Evolutionary conservation across 2,888 invertebrate species (phyloP), one percentile per base, ranked within the genome.

Genomic region (Eugnorisma glareosa): DNA sequence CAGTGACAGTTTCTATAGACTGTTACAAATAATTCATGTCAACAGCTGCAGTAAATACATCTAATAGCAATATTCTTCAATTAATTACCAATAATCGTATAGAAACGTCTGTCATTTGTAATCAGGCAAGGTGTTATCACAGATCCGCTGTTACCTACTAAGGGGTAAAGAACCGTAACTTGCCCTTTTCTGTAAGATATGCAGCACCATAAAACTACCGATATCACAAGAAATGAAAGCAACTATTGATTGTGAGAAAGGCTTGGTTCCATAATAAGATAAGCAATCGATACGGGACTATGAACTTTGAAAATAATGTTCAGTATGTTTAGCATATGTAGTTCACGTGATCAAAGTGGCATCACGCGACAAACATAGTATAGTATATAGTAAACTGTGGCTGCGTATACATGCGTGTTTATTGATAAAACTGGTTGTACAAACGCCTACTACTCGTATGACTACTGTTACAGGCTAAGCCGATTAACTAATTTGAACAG

Each of bases 261-360:
- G 66, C 59, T 61, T 72, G 75, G 51, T 78, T 75, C 63, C 77
- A 59, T 71, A 51, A 59, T 71, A 51, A 67, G 86, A 86, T 88
- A 88, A 79, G 51, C 63, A 71, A 28, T 31, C 28, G 35, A 66
- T 83, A 69, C 79, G 73, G 76, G 77, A 78, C 79, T 74, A 79
- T 82, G 85, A 86, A 87, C 82, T 82, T 82, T 84, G 84, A 80
- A 81, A 87, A 82, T 87, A 72, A 80, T 75, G 85, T 72, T 57
- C 70, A 63, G 54, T 72, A 69, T 78, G 80, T 72, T 57, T 67
- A 54, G 57, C 75, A 71, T 77, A 74, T 63, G 64, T 40, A 57
- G 68, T 67, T 86, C 85, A 82, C 80, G 87, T 88, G 84, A 86
- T 79, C 61, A 18, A 54, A 54, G 21, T 21, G 67, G 40, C 68